phyloP scores from a whole-genome alignment of 2,888 invertebrate genomes.

The Mycalesis mineus region DNA sequence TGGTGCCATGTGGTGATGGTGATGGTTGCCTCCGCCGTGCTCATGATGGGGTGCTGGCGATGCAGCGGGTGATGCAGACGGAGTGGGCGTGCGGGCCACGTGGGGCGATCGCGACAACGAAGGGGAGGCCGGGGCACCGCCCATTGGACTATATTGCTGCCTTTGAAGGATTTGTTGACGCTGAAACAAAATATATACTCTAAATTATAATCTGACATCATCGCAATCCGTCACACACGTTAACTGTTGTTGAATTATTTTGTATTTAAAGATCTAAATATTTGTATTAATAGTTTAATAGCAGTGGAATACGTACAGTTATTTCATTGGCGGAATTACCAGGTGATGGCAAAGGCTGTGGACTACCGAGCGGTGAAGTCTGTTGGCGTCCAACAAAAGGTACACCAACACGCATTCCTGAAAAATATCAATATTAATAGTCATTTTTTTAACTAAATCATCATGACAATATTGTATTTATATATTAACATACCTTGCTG shows the following conservation, averaged over 20 bases:
- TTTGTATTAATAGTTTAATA: not conserved
- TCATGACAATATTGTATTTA: not conserved
- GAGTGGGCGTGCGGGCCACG: conserved; percentile 69
- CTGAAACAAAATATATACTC: conserved; percentile 34
- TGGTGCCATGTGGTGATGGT: conserved; percentile 71
- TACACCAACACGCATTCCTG: conserved; percentile 71
- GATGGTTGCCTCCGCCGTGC: conserved; percentile 57
- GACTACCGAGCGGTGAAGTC: conserved; percentile 72
- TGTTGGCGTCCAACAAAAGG: conserved; percentile 65
- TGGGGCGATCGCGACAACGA: conserved; percentile 77
- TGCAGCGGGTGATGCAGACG: conserved; percentile 62
- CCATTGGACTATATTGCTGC: conserved; percentile 74
- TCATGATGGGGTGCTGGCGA: conserved; percentile 55
- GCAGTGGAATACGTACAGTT: conserved; percentile 48
- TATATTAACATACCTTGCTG: conserved; percentile 52
- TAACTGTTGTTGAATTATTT: too few species aligned
- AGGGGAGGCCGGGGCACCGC: conserved; percentile 78
- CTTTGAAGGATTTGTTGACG: conserved; percentile 71
- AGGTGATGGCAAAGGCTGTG: conserved; percentile 72
- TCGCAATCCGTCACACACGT: not conserved
- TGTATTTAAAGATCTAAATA: not conserved
- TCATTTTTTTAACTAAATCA: not conserved
- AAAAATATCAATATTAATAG: not conserved
- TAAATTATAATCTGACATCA: not conserved
- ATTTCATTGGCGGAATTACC: conserved; percentile 66